Conservation (phyloP, 2,888 invertebrate genomes). For the Agonopterix subpropinquella region DNA sequence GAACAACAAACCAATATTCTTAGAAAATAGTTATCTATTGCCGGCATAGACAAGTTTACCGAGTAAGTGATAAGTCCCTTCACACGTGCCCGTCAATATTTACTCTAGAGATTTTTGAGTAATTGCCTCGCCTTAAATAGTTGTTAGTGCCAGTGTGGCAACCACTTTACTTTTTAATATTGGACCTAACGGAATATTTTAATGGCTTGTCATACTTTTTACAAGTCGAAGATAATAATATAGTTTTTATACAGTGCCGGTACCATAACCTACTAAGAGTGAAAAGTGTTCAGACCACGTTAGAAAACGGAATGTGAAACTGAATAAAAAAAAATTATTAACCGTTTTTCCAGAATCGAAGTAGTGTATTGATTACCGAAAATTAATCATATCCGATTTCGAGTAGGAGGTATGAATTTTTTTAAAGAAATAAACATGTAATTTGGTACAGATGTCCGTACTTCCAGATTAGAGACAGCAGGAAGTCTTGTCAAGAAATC, state of each 20-base stretch:
- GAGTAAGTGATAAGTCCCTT: conserved; percentile 31
- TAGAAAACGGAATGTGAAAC: too few species aligned
- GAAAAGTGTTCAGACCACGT: too few species aligned
- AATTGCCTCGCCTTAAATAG: conserved; percentile 36
- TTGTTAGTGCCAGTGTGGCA: conserved; percentile 25
- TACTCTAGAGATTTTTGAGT: conserved; percentile 46
- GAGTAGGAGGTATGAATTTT: too few species aligned
- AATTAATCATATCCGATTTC: too few species aligned
- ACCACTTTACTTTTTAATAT: conserved; percentile 15
- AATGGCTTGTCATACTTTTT: not conserved
- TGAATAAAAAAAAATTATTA: too few species aligned
- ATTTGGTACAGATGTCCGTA: too few species aligned
- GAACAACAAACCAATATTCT: not conserved
- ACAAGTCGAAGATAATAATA: not conserved
- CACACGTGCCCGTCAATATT: conserved; percentile 45
- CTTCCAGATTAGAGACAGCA: too few species aligned
- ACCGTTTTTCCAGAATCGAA: too few species aligned
- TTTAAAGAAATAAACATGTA: too few species aligned
- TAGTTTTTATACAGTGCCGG: not conserved
- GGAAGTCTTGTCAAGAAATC: too few species aligned
- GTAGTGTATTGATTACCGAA: too few species aligned
- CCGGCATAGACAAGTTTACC: not conserved
- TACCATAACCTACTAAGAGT: too few species aligned
- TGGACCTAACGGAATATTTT: not conserved
- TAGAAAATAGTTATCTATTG: not conserved